phyloP scores from a whole-genome alignment of 2,888 invertebrate genomes.

The Fragum fragum region DNA sequence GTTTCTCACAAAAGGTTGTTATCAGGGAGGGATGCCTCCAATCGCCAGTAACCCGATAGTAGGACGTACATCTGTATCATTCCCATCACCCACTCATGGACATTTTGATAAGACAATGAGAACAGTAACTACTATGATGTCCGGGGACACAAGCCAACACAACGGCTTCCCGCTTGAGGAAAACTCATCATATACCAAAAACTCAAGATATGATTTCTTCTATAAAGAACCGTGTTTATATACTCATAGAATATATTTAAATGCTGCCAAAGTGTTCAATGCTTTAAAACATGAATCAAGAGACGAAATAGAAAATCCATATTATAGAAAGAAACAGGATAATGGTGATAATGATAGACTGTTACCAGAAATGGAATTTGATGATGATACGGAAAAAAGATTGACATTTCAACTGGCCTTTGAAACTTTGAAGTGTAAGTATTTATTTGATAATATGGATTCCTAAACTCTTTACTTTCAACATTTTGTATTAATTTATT shows the following conservation, averaged over 20 bases:
- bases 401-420: slow-evolving; percentile 83
- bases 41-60: slow-evolving; percentile 69
- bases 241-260: slow-evolving; percentile 77
- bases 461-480: too few relatives aligned
- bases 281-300: slow-evolving; percentile 74
- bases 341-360: slow-evolving; percentile 42
- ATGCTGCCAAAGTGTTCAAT: slow-evolving; percentile 79
- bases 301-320: slow-evolving; percentile 69
- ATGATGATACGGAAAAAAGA: slow-evolving; percentile 79
- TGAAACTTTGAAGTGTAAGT: slow-evolving; percentile 85
- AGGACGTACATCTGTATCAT: slow-evolving; percentile 59
- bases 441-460: slow-evolving; percentile 4
- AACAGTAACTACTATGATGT: slow-evolving; percentile 55
- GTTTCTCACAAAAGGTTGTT: slow-evolving; percentile 22
- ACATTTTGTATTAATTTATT: too few relatives aligned
- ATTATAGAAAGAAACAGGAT: slow-evolving; percentile 57
- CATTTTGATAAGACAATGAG: slow-evolving; percentile 55
- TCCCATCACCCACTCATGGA: slow-evolving; percentile 35
- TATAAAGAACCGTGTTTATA: slow-evolving; percentile 80
- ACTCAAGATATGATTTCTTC: slow-evolving; percentile 73
- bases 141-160: slow-evolving; percentile 54
- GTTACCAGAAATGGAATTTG: slow-evolving; percentile 75
- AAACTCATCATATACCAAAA: slow-evolving; percentile 37
- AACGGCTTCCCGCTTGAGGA: slow-evolving; percentile 40
- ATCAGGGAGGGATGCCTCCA: slow-evolving; percentile 70